phyloP scores from a whole-genome alignment of 2,113 vertebrate genomes.

The Crotalus horridus region DNA sequence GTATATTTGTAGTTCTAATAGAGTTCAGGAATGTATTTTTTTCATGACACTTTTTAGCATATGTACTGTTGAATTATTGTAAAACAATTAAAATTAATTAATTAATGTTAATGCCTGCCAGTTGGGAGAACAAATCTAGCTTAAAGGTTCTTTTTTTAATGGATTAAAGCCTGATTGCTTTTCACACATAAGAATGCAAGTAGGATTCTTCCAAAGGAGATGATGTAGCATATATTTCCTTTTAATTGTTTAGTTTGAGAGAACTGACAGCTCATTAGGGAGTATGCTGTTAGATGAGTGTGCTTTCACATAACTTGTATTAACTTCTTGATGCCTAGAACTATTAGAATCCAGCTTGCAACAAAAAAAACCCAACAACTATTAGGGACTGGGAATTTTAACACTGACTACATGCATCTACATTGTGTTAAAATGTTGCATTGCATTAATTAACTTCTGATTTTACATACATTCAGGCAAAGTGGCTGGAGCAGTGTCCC shows the following conservation, averaged over 20 bases:
- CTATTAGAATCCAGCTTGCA: neutral
- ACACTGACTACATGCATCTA: conserved; percentile 5
- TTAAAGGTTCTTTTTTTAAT: neutral
- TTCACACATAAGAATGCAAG: rapidly evolving
- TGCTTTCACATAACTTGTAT: neutral
- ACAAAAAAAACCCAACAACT: neutral
- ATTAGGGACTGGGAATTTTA: neutral
- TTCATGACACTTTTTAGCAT: neutral
- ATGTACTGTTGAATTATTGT: neutral
- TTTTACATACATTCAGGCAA: conserved; percentile 1
- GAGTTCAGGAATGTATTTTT: neutral
- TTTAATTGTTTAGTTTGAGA: neutral
- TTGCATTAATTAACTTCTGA: neutral
- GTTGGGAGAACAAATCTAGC: neutral
- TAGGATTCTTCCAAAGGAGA: neutral
- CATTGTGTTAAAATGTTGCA: neutral
- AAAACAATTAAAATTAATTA: neutral
- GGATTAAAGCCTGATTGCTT: neutral
- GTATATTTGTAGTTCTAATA: neutral
- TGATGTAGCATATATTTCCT: neutral
- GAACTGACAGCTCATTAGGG: conserved; percentile 17
- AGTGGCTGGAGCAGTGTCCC: neutral
- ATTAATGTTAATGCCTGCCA: neutral
- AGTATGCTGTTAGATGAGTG: neutral
- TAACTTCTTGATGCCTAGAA: conserved; percentile 6